Conservation (phyloP, 2,113 vertebrate genomes). For the Platysteira castanea region DNA sequence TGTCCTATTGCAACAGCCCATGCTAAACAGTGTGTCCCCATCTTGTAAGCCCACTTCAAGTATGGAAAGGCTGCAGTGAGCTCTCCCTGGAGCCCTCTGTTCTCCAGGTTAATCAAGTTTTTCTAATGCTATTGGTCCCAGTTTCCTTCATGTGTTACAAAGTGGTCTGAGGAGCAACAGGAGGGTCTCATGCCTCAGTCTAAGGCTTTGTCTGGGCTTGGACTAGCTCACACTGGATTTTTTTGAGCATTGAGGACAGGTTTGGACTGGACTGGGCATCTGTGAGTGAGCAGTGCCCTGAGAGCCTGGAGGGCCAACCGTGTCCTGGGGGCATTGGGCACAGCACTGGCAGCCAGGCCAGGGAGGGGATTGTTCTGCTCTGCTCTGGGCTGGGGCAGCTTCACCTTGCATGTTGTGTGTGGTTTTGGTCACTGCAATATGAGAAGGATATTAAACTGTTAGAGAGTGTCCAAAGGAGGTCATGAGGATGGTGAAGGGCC, state of each 20-base stretch:
- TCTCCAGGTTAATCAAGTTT: not conserved
- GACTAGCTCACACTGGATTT: not conserved
- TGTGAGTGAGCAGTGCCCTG: not conserved
- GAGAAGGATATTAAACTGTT: not conserved
- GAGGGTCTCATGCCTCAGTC: not conserved
- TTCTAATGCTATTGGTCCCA: not conserved
- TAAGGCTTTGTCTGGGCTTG: not conserved
- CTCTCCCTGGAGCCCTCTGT: not conserved
- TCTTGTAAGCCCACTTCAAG: not conserved
- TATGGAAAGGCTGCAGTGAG: not conserved
- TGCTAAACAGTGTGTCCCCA: not conserved
- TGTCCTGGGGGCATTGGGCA: not conserved
- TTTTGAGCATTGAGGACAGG: not conserved
- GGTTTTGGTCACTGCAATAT: not conserved
- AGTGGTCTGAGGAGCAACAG: not conserved
- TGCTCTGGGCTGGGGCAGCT: not conserved
- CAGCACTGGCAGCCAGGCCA: not conserved
- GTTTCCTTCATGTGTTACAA: rapidly evolving
- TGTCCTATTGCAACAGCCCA: not conserved
- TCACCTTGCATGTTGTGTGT: not conserved
- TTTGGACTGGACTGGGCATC: not conserved
- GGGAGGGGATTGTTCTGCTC: not conserved
- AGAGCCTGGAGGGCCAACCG: not conserved
- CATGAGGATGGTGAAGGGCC: not conserved
- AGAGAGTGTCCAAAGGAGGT: not conserved